These are phyloP conservation scores for Lissonota sp. DNA, from an alignment of 2,888 invertebrate species.

Conservation along the genomic window DNA sequence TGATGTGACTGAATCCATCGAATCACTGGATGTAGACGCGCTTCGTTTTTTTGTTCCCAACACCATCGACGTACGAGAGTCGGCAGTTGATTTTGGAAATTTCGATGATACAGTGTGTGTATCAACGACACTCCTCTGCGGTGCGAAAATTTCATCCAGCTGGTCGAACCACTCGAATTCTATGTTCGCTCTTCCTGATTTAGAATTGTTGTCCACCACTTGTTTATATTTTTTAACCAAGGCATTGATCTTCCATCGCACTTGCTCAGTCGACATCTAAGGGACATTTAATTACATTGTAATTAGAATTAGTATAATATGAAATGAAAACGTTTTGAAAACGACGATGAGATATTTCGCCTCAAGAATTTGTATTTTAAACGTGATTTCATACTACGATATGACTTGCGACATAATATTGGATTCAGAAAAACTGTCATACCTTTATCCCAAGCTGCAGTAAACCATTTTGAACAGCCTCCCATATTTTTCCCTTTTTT, in stretches of 20 bases:
- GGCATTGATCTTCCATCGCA: conserved; percentile 30
- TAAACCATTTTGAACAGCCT: neutral
- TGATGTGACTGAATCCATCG: neutral
- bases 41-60: too few relatives aligned
- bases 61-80: neutral
- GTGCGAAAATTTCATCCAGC: conserved; percentile 30
- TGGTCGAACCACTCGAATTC: conserved; percentile 25
- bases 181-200: conserved; percentile 11
- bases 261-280: conserved; percentile 12
- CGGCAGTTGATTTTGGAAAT: neutral
- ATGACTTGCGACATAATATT: too few relatives aligned
- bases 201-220: conserved; percentile 23
- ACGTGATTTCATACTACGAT: too few relatives aligned
- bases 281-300: too few relatives aligned
- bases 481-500: conserved; percentile 27
- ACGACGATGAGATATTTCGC: neutral
- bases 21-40: too few relatives aligned
- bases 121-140: neutral
- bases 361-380: neutral
- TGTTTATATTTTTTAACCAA: conserved; percentile 28
- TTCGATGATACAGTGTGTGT: conserved; percentile 8
- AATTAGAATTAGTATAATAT: too few relatives aligned
- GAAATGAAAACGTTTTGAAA: neutral
- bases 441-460: conserved; percentile 13
- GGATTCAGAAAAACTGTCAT: too few relatives aligned